These are phyloP conservation scores for Nebria ingens DNA, from an alignment of 1,140 invertebrate species.

Conservation along the genomic window DNA sequence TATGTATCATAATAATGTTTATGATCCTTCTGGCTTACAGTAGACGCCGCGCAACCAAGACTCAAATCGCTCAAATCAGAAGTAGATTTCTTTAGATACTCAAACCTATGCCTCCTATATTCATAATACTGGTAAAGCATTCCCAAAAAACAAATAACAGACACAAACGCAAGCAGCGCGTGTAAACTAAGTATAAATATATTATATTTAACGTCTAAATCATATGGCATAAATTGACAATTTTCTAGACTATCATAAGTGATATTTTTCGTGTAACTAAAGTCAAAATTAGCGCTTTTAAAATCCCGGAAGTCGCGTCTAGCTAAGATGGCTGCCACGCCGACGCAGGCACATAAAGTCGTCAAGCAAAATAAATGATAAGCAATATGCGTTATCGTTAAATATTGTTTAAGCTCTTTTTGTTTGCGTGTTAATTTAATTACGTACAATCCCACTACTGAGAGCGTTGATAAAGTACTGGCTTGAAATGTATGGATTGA, in stretches of 20 bases:
- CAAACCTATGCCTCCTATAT: conserved; percentile 23
- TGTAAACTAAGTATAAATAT: conserved; percentile 41
- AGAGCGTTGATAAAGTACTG: conserved; percentile 40
- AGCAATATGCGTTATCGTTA: conserved; percentile 40
- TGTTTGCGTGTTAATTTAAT: conserved; percentile 36
- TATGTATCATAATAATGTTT: conserved; percentile 30
- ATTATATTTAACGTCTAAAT: conserved; percentile 38
- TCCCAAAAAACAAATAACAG: conserved; percentile 27
- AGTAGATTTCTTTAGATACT: conserved; percentile 31
- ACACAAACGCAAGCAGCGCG: conserved; percentile 32
- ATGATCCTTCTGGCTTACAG: conserved; percentile 18
- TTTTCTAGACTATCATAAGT: conserved; percentile 14
- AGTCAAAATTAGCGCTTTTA: neutral
- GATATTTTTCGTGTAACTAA: neutral
- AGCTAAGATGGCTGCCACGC: conserved; percentile 36
- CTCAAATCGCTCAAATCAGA: conserved; percentile 27
- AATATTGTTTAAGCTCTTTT: conserved; percentile 37
- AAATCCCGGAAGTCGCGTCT: conserved; percentile 19
- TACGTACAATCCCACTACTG: conserved; percentile 38
- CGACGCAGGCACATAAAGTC: conserved; percentile 39
- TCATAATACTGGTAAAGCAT: conserved; percentile 25
- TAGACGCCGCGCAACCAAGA: conserved; percentile 19
- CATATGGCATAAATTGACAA: conserved; percentile 37
- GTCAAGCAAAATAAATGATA: conserved; percentile 44
- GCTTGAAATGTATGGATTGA: conserved; percentile 43